These are phyloP conservation scores for Hipparchia semele DNA, from an alignment of 2,888 invertebrate genomes.

Conservation along the genomic window DNA sequence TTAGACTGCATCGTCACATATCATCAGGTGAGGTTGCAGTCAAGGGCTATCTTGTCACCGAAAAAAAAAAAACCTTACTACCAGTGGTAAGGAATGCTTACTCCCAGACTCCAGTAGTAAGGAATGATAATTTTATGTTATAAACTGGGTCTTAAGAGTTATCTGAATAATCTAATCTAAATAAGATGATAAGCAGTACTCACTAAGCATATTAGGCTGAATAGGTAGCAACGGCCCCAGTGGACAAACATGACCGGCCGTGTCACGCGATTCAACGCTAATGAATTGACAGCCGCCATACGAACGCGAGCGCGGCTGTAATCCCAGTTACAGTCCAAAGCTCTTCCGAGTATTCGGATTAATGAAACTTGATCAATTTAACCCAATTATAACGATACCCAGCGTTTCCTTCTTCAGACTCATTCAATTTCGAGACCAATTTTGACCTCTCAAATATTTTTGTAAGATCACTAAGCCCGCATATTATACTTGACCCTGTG, in stretches of 20 bases:
- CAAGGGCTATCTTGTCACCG: no score
- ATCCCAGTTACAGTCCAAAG: constrained; percentile 8
- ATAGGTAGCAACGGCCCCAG: constrained; percentile 7
- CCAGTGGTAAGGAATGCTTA: no score
- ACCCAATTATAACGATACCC: constrained; percentile 23
- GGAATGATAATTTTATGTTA: no score
- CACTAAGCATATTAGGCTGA: neutral
- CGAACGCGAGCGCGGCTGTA: constrained; percentile 4
- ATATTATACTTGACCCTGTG: neutral
- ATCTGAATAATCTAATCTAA: neutral
- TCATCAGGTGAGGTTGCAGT: no score
- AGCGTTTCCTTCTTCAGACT: constrained; percentile 28
- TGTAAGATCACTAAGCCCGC: constrained; percentile 6
- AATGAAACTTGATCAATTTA: constrained; percentile 28
- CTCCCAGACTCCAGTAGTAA: no score
- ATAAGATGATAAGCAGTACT: neutral
- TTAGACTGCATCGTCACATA: no score
- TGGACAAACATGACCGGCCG: constrained; percentile 1
- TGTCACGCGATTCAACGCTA: constrained; percentile 26
- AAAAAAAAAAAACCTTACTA: no score
- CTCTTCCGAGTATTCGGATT: constrained; percentile 25
- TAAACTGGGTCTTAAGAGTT: neutral
- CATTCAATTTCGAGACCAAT: constrained; percentile 28
- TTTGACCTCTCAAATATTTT: constrained; percentile 29
- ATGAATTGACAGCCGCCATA: constrained; percentile 26